Base-by-base conservation (phyloP, 1,140 invertebrate species). In the Nasonia giraulti region DNA sequence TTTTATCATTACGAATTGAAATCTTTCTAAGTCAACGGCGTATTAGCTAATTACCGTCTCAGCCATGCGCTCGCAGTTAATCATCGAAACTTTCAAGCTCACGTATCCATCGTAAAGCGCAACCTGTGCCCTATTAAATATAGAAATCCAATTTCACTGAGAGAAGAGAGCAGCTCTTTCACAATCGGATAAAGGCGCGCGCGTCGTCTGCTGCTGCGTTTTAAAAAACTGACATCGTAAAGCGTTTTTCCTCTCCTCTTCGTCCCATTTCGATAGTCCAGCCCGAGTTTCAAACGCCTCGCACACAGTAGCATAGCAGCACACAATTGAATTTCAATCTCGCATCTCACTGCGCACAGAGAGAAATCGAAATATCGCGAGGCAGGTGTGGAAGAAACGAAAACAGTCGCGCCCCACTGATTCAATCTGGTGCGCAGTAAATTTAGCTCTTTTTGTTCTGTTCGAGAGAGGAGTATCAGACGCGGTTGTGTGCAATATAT, bases 71-170 rank as follows among this genome's bases (percentile, higher is more conserved):
- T 44, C 8, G 40, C 40, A 44, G 40, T 44, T 44, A 10, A 44
- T 44, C 40, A 44, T 44, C 40, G 6, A 44, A 44, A 44, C 40
- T 44, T 44, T 44, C 33, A 37, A 62, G 20, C 55, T 6, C 55
- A n/a, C 20, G 17, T 62, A 17, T 20, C n/a, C 47, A 3, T n/a
- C 17, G 55, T 62, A 62, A 62, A 62, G 55, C 47, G 47, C 40
- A 7, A 1, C 2, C 20, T 62, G 4, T 7, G 17, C 6, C 20
- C 14, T 62, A 62, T 62, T 62, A 62, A 62, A 62, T 62, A 62
- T 62, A n/a, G 20, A 62, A 62, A 62, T 62, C 55, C 55, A 62
- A 62, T 62, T 62, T 62, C 55, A 62, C 55, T n/a, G 55, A 62
- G 0, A 62, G 55, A 20, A 55, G 14, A 20, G 20, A 20, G 20